Percentiles rank a stretch among this genome's conserved stretches.
Evolutionary conservation across 2,797 vertebrate genomes (phyloP).

Genomic region (Thunnus albacares): DNA sequence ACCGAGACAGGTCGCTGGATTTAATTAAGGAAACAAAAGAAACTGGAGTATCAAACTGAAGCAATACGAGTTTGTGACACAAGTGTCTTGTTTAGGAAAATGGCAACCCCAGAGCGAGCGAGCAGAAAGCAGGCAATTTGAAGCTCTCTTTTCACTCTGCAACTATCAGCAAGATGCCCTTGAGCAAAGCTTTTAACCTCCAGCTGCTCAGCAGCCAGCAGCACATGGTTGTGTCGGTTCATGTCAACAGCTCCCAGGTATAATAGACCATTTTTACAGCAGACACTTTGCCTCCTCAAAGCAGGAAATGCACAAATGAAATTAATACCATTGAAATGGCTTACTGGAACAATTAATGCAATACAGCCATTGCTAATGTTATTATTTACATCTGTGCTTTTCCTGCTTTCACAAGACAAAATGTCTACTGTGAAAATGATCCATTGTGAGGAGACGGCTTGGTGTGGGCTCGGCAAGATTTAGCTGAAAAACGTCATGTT

Average conservation of each 20-base stretch:
- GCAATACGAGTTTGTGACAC: conserved; percentile 10
- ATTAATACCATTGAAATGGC: too few relatives aligned
- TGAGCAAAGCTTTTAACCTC: conserved; percentile 54
- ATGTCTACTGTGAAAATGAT: too few relatives aligned
- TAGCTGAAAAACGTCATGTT: neutral
- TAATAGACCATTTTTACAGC: neutral
- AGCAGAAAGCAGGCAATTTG: conserved; percentile 9
- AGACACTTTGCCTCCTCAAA: neutral
- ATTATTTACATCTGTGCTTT: too few relatives aligned
- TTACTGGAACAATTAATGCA: too few relatives aligned
- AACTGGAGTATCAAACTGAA: neutral
- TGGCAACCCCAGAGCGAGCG: neutral
- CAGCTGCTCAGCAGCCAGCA: conserved; percentile 25
- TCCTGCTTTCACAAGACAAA: too few relatives aligned
- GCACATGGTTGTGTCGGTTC: conserved; percentile 16
- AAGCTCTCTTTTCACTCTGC: conserved; percentile 1
- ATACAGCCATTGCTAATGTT: too few relatives aligned
- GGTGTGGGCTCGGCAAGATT: neutral
- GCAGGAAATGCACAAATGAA: neutral
- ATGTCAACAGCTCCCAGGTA: conserved; percentile 32
- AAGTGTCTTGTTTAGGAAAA: neutral
- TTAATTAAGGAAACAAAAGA: conserved; percentile 29
- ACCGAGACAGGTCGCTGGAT: conserved; percentile 20
- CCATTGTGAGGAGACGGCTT: neutral
- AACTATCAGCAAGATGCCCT: conserved; percentile 29